phyloP scores from a whole-genome alignment of 2,888 invertebrate species.

The Netelia fuscicornis region DNA sequence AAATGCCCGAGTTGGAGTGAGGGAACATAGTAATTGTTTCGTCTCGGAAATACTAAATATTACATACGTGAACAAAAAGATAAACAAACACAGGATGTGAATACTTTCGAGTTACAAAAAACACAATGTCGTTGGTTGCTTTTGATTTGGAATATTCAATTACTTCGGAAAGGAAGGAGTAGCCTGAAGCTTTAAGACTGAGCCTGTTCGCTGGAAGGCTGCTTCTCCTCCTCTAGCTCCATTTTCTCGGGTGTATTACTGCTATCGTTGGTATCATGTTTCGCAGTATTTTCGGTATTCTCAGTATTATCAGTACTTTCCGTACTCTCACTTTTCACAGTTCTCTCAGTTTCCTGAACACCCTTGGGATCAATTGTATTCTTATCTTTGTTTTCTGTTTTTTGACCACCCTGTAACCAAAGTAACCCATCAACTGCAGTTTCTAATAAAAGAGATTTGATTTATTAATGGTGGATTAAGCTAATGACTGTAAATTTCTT shows the following conservation, averaged over 20 bases:
- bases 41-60: conserved; percentile 48
- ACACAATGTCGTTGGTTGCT: conserved; percentile 71
- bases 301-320: conserved; percentile 52
- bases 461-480: neutral
- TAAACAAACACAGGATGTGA: conserved; percentile 47
- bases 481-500: too few species aligned
- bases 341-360: conserved; percentile 83
- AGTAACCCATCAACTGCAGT: conserved; percentile 79
- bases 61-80: conserved; percentile 32
- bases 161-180: conserved; percentile 78
- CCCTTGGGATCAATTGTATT: conserved; percentile 82
- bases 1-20: conserved; percentile 15
- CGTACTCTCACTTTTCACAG: conserved; percentile 67
- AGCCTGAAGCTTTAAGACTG: conserved; percentile 84
- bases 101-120: conserved; percentile 63
- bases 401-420: conserved; percentile 84
- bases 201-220: conserved; percentile 84
- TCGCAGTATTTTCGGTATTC: conserved; percentile 62
- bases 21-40: conserved; percentile 28
- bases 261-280: conserved; percentile 48
- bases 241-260: conserved; percentile 80
- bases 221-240: conserved; percentile 82
- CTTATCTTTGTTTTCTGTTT: conserved; percentile 82
- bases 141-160: conserved; percentile 74
- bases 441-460: conserved; percentile 16